Evolutionary conservation across 53 echinoderm and acorn worm species (phyloP).

Genomic region (Luidia sarsii): DNA sequence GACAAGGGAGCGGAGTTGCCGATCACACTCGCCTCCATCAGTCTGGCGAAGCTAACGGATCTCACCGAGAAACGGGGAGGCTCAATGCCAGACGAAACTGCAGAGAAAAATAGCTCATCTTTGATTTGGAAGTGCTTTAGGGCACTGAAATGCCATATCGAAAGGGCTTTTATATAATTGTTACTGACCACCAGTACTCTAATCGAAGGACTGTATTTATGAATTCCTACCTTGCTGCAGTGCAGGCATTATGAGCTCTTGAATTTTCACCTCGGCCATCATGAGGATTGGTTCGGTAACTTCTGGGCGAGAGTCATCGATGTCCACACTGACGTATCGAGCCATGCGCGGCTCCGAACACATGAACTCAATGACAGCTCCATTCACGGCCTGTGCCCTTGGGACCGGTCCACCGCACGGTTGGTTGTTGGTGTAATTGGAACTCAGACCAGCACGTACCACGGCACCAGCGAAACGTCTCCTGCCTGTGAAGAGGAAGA

Average conservation of each 20-base stretch:
- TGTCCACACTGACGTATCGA: constrained; percentile 13
- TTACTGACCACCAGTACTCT: background rate
- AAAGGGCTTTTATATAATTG: background rate
- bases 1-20: background rate
- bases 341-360: constrained; percentile 21
- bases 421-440: constrained; percentile 15
- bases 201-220: background rate
- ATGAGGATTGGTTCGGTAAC: background rate
- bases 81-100: background rate
- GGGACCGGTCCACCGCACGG: constrained; percentile 30
- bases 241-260: background rate
- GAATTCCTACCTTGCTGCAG: background rate
- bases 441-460: no score
- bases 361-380: background rate
- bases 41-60: no score
- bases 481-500: background rate
- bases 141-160: background rate
- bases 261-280: background rate
- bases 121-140: background rate
- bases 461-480: background rate
- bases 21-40: background rate
- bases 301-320: background rate
- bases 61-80: background rate
- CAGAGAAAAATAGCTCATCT: background rate
- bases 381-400: background rate